Evolutionary conservation across 1,140 invertebrate genomes (phyloP).

Genomic region (Drosophila persimilis): DNA sequence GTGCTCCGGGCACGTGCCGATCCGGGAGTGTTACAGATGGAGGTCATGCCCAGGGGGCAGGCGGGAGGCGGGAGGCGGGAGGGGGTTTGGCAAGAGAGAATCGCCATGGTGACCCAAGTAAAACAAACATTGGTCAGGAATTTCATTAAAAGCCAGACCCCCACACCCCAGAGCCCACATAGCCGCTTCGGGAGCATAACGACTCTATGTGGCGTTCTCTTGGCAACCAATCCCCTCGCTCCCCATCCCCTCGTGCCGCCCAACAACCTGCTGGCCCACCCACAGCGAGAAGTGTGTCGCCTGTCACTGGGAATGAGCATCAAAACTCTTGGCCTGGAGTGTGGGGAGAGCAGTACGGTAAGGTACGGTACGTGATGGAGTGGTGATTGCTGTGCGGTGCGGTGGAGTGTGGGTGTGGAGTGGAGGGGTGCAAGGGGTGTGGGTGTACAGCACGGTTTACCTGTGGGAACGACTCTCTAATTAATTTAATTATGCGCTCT

Average conservation of each 20-base stretch:
- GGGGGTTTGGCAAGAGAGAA: neutral
- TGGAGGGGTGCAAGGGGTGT: neutral
- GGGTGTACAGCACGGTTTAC: conserved; percentile 41
- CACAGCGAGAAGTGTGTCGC: conserved; percentile 69
- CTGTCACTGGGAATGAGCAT: conserved; percentile 76
- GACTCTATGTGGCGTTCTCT: conserved; percentile 35
- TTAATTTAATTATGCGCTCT: conserved; percentile 78
- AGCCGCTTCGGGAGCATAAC: too few relatives aligned
- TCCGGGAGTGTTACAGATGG: conserved; percentile 31
- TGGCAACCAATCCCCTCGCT: conserved; percentile 25
- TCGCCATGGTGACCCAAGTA: conserved; percentile 71
- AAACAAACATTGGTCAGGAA: conserved; percentile 77
- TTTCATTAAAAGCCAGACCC: conserved; percentile 66
- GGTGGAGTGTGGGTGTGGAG: conserved; percentile 5
- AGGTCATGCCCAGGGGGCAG: conserved; percentile 8
- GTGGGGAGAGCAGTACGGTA: neutral
- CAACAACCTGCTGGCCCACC: conserved; percentile 37
- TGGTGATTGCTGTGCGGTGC: too few relatives aligned
- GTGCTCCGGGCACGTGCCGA: conserved; percentile 71
- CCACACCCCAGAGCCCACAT: conserved; percentile 5
- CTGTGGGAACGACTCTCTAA: conserved; percentile 74
- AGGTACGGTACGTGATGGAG: neutral
- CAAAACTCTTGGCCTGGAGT: conserved; percentile 39
- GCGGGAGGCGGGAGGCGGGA: neutral
- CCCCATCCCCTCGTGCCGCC: conserved; percentile 22